These are phyloP conservation scores for Seladonia tumulorum DNA, from an alignment of 2,888 invertebrate genomes.

Conservation along the genomic window DNA sequence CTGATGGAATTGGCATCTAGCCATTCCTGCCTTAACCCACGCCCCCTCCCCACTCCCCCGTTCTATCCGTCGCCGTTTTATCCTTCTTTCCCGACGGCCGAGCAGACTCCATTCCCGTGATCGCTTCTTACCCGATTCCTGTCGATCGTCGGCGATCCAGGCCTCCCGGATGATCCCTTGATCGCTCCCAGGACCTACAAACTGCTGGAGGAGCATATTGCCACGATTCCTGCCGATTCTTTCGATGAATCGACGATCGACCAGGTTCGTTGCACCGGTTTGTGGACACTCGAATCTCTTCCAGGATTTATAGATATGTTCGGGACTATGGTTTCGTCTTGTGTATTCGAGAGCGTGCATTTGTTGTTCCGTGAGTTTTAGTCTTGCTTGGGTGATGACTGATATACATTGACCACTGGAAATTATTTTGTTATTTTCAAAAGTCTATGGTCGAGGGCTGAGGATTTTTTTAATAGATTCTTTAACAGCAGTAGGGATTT, in stretches of 20 bases:
- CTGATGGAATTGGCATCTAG: slow-evolving; percentile 80
- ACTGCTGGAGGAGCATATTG: neutral
- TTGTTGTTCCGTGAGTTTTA: no score
- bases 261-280: neutral
- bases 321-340: no score
- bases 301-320: no score
- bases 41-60: neutral
- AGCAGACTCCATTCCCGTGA: neutral
- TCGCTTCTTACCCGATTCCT: slow-evolving; percentile 5
- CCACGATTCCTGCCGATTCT: neutral
- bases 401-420: no score
- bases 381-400: no score
- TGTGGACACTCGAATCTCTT: no score
- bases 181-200: neutral
- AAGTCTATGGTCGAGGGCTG: no score
- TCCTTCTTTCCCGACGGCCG: slow-evolving; percentile 19
- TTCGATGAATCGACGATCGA: neutral
- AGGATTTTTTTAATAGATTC: no score
- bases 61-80: slow-evolving; percentile 4
- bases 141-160: neutral
- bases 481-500: no score
- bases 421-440: no score
- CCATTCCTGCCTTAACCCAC: slow-evolving; percentile 65
- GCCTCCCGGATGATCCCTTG: neutral
- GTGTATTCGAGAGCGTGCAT: no score